Evolutionary conservation across 2,113 vertebrate species (phyloP), one percentile per base, ranked within the genome.

Genomic region (Strigops habroptila): DNA sequence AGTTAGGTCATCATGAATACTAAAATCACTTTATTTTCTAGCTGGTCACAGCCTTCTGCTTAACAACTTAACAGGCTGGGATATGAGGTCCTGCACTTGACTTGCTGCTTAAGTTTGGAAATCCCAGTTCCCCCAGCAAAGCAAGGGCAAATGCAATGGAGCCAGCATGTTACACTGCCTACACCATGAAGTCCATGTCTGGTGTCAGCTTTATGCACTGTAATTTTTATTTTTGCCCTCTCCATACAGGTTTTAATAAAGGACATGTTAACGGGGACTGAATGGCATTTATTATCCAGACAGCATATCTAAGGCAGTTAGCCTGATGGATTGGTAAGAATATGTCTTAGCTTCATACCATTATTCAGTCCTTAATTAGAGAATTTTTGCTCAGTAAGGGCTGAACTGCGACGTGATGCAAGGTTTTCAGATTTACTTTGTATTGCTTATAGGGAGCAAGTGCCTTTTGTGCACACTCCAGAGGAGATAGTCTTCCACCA

Each of bases 211-310:
- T 91, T 35, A 37, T 53, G 71, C 10, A 39, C 67, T 52, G 1
- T 35, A 68, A 48, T 75, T 88, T 91, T 78, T 86, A 67, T 88
- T 92, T 83, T 77, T 94, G 73, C 14, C 51, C 48, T 93, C 15
- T 65, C n/a, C 16, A 7, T 27, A 25, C 10, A 82, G 39, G 30
- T 23, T 93, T 91, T 70, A 60, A 71, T 93, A 75, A 92, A 86
- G 80, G 83, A 43, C 73, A 51, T 35, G 25, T 57, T 91, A 95
- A 95, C 86, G 77, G 93, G 51, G 73, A 51, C 69, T 60, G 68
- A 78, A 82, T 88, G 52, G 27, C 73, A 94, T 97, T 95, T 94
- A 67, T 95, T 94, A 92, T 86, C 80, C 69, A 83, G 88, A 57
- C 52, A 77, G 53, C 1, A 2, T 81, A 88, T 88, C 80, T 75